These are phyloP conservation scores for Aricia agestis DNA, from an alignment of 1,140 invertebrate species.

Conservation along the genomic window DNA sequence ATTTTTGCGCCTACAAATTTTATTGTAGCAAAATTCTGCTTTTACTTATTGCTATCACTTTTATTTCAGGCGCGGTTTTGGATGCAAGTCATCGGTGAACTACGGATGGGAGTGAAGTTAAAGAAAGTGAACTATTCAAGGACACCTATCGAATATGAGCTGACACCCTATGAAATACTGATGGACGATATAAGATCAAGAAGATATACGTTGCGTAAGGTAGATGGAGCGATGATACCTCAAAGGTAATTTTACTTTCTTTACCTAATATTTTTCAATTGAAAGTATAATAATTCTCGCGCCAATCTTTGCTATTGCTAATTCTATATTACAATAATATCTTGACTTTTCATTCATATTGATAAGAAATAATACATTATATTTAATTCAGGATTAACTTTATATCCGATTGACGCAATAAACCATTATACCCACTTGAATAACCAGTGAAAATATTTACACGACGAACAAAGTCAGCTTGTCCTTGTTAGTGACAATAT, in stretches of 20 bases:
- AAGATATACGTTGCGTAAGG: constrained; percentile 89
- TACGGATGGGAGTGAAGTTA: constrained; percentile 89
- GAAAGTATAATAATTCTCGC: too few species aligned
- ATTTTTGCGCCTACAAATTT: constrained; percentile 11
- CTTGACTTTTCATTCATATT: too few species aligned
- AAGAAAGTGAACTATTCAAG: constrained; percentile 90
- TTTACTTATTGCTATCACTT: constrained; percentile 29
- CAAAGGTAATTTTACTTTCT: constrained; percentile 63
- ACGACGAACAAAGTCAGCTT: too few species aligned
- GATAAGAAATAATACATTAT: too few species aligned
- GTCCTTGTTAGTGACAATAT: too few species aligned
- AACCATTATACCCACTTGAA: too few species aligned
- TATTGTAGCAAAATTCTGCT: constrained; percentile 20
- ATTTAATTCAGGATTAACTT: too few species aligned
- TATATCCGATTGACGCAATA: too few species aligned
- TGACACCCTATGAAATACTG: constrained; percentile 98
- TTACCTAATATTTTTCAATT: background rate
- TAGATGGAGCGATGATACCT: constrained; percentile 89
- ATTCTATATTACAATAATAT: too few species aligned
- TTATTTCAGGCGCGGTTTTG: constrained; percentile 90
- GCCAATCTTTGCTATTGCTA: too few species aligned
- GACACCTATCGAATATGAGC: constrained; percentile 89
- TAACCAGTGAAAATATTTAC: too few species aligned
- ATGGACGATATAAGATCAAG: constrained; percentile 96
- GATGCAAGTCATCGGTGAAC: constrained; percentile 96